Base-by-base conservation (phyloP, 1,140 invertebrate genomes). In the Araneus ventricosus region DNA sequence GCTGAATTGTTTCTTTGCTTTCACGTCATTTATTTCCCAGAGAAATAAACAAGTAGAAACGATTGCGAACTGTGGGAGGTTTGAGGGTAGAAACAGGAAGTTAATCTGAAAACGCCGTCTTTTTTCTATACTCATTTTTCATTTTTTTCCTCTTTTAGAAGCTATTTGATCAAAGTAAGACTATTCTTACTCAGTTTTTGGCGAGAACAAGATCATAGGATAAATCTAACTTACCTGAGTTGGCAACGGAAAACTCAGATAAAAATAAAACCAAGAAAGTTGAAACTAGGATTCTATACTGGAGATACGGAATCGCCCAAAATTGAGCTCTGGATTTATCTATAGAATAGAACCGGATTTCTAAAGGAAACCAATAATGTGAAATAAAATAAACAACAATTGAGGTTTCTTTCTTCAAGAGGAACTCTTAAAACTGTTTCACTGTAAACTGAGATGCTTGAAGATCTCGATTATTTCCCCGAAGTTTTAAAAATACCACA, bases 91-190 rank as follows among this genome's bases (percentile, higher is more conserved):
- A 45, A 41, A n/a, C 37, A 45, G 30, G 39, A 20, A 82, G 79
- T 82, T 45, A 41, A 82, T 82, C 37, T 41, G 79, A 45, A 39
- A 82, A n/a, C 79, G n/a, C 39, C 7, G 22, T n/a, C n/a, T 30
- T 75, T 37, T 37, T 75, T 75, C 34, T 67, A 27, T 5, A n/a
- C 63, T 67, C 5, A n/a, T 67, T 67, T 67, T 27, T 27, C 63
- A 27, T 27, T 67, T n/a, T 67, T 37, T 20, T 1, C 22, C 20
- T 37, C 70, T 37, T 82, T 45, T 41, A 41, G 7, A 30, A 52
- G 80, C n/a, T 82, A 82, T 82, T 82, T 41, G 80, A 52, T 82
- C 80, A 82, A 82, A 82, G 75, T 34, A 14, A 8, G 80, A 45
- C 22, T 45, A 27, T 6, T 82, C 80, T 75, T 75, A 75, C 17